Conservation (phyloP, 2,888 invertebrate genomes). For the Nomada fabriciana region DNA sequence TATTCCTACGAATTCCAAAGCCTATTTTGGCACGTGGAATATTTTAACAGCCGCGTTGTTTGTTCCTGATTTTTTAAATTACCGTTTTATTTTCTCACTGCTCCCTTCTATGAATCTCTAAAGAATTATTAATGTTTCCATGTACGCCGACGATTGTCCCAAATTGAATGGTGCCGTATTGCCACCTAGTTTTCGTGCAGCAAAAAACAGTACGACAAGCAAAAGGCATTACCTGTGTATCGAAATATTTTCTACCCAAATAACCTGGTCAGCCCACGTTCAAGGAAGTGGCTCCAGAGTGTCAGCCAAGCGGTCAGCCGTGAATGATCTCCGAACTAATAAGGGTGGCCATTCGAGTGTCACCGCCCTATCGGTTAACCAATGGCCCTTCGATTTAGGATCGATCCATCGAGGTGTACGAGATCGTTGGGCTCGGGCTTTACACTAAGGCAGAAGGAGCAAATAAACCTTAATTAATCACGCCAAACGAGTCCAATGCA, state of each 20-base stretch:
- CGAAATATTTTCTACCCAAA: slow-evolving; percentile 15
- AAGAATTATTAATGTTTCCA: no score
- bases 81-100: no score
- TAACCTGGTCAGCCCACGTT: neutral
- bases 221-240: slow-evolving; percentile 2
- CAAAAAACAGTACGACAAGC: no score
- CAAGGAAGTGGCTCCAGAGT: slow-evolving; percentile 39
- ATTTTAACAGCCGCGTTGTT: no score
- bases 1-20: no score
- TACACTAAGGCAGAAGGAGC: slow-evolving; percentile 9
- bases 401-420: slow-evolving; percentile 40
- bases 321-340: slow-evolving; percentile 57
- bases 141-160: no score
- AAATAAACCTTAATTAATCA: slow-evolving; percentile 44
- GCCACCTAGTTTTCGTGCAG: no score
- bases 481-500: neutral
- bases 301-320: slow-evolving; percentile 41
- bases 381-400: slow-evolving; percentile 54
- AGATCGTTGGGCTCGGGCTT: slow-evolving; percentile 46
- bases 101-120: no score
- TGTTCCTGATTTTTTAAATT: no score
- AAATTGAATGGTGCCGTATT: no score
- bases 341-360: slow-evolving; percentile 57
- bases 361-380: slow-evolving; percentile 52
- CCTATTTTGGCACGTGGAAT: no score